These are phyloP conservation scores for Sebastes kiyomatsui DNA, from an alignment of 2,797 vertebrate species.

Conservation along the genomic window DNA sequence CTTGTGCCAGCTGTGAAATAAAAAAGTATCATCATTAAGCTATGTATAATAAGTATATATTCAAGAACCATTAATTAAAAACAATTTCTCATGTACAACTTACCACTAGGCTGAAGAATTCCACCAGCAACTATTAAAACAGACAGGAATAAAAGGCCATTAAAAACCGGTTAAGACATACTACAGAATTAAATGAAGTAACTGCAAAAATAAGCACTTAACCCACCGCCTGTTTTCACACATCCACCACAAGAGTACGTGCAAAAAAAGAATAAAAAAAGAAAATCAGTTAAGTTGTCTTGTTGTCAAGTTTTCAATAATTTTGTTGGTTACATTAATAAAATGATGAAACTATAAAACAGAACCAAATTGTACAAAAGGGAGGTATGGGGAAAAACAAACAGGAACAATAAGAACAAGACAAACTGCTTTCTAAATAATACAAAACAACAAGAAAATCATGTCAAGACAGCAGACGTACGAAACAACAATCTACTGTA, in stretches of 20 bases:
- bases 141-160: not conserved
- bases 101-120: slow-evolving; percentile 73
- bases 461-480: not conserved
- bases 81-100: slow-evolving; percentile 7
- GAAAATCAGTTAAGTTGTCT: not conserved
- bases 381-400: not conserved
- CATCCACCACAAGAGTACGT: not conserved
- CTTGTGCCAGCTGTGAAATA: slow-evolving; percentile 69
- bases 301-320: not conserved
- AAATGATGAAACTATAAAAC: not conserved
- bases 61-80: not conserved
- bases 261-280: not conserved
- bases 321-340: not conserved
- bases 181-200: not conserved
- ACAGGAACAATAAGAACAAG: not conserved
- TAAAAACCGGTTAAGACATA: not conserved
- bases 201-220: not conserved
- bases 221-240: slow-evolving; percentile 64
- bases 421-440: not conserved
- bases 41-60: not conserved
- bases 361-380: not conserved
- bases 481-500: not conserved
- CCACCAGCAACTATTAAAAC: slow-evolving; percentile 67
- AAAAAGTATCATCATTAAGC: not conserved
- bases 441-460: not conserved